Percentiles rank a stretch among this genome's conserved stretches.
These are phyloP conservation scores for Peromyscus leucopus DNA, from an alignment of 2,113 vertebrate genomes.

Conservation along the genomic window DNA sequence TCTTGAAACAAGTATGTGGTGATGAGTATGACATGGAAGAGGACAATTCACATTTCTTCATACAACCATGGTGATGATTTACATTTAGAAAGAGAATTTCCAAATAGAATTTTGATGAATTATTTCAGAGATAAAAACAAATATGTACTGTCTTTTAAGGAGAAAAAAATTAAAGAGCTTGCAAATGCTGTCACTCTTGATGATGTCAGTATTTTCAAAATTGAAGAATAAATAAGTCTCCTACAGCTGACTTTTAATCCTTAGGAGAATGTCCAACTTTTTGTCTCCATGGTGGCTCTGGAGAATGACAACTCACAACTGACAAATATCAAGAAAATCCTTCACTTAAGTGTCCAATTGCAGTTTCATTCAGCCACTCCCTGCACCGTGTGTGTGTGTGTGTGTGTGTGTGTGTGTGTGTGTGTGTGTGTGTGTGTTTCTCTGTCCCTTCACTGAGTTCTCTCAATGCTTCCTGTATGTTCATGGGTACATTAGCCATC, in stretches of 20 bases:
- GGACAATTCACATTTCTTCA: neutral
- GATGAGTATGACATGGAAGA: constrained; percentile 4
- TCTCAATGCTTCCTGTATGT: accelerated
- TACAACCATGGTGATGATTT: neutral
- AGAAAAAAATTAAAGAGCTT: neutral
- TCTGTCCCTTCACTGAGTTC: neutral
- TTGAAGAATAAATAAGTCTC: neutral
- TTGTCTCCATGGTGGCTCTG: neutral
- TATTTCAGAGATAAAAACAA: neutral
- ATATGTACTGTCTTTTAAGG: neutral
- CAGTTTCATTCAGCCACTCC: neutral
- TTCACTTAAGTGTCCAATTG: neutral
- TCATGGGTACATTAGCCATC: neutral
- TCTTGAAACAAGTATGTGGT: constrained; percentile 48
- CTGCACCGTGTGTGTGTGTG: neutral
- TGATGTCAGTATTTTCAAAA: neutral
- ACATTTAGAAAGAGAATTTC: neutral
- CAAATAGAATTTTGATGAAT: neutral
- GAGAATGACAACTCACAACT: neutral
- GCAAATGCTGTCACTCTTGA: neutral
- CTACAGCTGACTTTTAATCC: neutral
- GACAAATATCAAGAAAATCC: neutral
- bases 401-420: neutral
- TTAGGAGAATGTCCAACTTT: neutral
- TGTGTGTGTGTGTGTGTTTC: neutral